Base-by-base conservation (phyloP, 2,797 vertebrate species). In the Leucoraja ocellata region DNA sequence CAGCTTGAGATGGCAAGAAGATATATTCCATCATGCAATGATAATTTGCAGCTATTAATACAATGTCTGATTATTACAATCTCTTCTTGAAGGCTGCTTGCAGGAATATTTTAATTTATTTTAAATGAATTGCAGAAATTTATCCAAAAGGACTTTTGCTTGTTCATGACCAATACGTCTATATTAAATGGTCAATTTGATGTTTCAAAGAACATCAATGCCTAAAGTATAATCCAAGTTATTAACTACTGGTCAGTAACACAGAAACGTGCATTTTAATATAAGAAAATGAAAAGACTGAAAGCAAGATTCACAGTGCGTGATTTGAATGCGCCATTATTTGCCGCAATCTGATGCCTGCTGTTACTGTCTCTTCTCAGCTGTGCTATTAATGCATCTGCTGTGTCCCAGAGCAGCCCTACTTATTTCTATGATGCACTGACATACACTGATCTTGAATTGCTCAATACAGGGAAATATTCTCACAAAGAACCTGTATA, bases 41-140 rank as follows among this genome's bases (percentile, higher is more conserved):
- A 84, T 58, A 61, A 28, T 84, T 84, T 84, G 81, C 81, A 84
- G 81, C 63, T 84, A 61, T 61, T 61, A 63, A 84, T 61, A 16
- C 10, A 28, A n/a, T 86, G 83, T 86, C 83, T 63, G 28, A 63
- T 86, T 61, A 86, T 63, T 86, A 86, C 65, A 65, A 86, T 63
- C 58, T 65, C 71, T 63, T 63, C 58, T 65, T 63, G 58, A 86
- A n/a, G 58, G 83, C 61, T 63, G 83, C 61, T 63, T 65, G 28
- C 83, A 86, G 58, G 13, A 14, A 86, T 86, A 65, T 86, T 32
- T 86, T 63, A 32, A 32, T 32, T 32, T 32, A 32, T 32, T 86
- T 21, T 54, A 54, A 54, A 32, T 63, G 14, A 86, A 65, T 86
- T 86, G 83, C 83, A 63, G 58, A 65, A 25, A 61, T n/a, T 32